A percentile compares a stretch with the other conserved stretches of the same genome.
phyloP scores from a whole-genome alignment of 2,113 vertebrate species.

The Paramisgurnus dabryanus region DNA sequence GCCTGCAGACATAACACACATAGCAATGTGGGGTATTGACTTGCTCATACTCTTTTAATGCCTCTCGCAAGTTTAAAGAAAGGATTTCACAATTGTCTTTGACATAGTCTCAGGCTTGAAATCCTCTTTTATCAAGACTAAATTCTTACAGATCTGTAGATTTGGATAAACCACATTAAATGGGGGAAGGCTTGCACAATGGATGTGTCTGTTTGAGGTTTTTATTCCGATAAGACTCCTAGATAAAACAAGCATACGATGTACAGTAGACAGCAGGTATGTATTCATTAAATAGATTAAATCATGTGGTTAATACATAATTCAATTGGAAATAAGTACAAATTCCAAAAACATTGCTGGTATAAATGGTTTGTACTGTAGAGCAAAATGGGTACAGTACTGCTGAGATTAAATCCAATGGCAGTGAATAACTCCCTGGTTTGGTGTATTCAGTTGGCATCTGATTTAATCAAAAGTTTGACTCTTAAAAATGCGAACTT shows the following conservation, averaged over 20 bases:
- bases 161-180: background rate
- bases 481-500: slow-evolving; percentile 34
- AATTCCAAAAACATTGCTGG: background rate
- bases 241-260: background rate
- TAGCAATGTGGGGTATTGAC: background rate
- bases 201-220: slow-evolving; percentile 3
- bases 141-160: slow-evolving; percentile 34
- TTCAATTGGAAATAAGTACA: background rate
- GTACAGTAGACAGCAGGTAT: background rate
- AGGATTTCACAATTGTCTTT: slow-evolving; percentile 40
- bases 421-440: slow-evolving; percentile 6
- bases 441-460: slow-evolving; percentile 8
- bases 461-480: slow-evolving; percentile 32
- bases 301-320: background rate
- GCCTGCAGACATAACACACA: slow-evolving; percentile 44
- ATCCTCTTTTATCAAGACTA: slow-evolving; percentile 43
- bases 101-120: slow-evolving; percentile 17
- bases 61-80: slow-evolving; percentile 1
- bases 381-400: slow-evolving; percentile 1
- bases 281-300: background rate
- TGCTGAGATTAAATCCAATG: slow-evolving; percentile 16
- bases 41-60: slow-evolving; percentile 5
- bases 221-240: background rate
- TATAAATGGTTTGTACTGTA: background rate
- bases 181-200: background rate